A percentile compares a stretch with the other conserved stretches of the same genome.
phyloP scores from a whole-genome alignment of 2,888 invertebrate species.

The Ochropleura plecta region DNA sequence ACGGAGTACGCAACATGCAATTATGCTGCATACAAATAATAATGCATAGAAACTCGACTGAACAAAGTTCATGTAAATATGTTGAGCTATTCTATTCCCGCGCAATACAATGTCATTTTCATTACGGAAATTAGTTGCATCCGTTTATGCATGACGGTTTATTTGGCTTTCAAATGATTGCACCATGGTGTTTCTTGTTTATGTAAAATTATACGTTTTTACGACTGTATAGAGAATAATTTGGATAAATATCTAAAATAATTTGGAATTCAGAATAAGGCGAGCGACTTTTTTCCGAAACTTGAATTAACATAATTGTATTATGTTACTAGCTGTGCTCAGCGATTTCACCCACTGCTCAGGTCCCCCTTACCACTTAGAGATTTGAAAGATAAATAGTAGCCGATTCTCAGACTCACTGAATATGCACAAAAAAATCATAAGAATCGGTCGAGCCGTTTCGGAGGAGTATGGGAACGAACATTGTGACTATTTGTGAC shows the following conservation, averaged over 20 bases:
- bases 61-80: constrained; percentile 64
- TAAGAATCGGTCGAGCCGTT: too few relatives aligned
- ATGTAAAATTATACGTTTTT: constrained; percentile 27
- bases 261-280: background rate
- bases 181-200: constrained; percentile 25
- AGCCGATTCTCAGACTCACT: too few relatives aligned
- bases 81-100: constrained; percentile 46
- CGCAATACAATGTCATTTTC: constrained; percentile 61
- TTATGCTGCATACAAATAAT: constrained; percentile 37
- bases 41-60: constrained; percentile 44
- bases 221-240: background rate
- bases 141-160: constrained; percentile 50
- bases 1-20: constrained; percentile 26
- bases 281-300: background rate
- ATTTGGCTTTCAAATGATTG: constrained; percentile 52
- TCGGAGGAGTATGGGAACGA: too few relatives aligned
- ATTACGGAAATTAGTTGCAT: constrained; percentile 59
- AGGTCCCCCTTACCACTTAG: too few relatives aligned
- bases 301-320: background rate
- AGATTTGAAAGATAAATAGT: too few relatives aligned
- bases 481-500: too few relatives aligned
- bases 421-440: too few relatives aligned
- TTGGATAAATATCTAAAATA: constrained; percentile 1
- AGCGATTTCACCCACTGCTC: too few relatives aligned
- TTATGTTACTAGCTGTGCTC: background rate